These are phyloP conservation scores for Gobio occitaniae DNA, from an alignment of 2,797 vertebrate species.

Conservation along the genomic window DNA sequence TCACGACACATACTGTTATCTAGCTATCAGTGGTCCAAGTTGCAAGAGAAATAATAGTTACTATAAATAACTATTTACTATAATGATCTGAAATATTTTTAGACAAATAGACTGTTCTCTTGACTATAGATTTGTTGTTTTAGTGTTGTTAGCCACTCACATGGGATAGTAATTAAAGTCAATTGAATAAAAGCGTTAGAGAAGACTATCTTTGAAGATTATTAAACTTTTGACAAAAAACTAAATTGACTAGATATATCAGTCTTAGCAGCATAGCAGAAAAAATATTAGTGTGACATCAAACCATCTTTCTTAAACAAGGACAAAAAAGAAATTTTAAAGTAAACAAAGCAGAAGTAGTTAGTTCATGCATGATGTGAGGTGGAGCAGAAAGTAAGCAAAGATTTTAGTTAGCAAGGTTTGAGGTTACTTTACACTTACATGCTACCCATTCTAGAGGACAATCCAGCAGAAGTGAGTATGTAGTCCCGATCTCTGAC, in stretches of 20 bases:
- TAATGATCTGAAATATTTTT: background rate
- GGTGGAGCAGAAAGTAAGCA: conserved; percentile 53
- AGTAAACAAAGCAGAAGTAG: conserved; percentile 38
- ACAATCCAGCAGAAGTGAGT: conserved; percentile 85
- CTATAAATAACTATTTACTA: background rate
- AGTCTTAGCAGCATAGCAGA: background rate
- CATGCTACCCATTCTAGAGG: conserved; percentile 96
- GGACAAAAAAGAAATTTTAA: conserved; percentile 45
- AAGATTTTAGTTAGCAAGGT: background rate
- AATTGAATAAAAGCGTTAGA: background rate
- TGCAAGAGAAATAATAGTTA: background rate
- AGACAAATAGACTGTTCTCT: background rate
- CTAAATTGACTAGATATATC: background rate
- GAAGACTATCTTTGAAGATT: background rate
- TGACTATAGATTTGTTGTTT: background rate
- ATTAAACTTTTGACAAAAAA: background rate
- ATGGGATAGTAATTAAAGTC: background rate
- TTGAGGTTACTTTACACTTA: conserved; percentile 81
- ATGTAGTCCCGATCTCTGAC: conserved; percentile 88
- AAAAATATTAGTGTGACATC: background rate
- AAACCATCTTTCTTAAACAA: conserved; percentile 4
- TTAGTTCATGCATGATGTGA: conserved; percentile 63
- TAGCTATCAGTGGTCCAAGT: background rate
- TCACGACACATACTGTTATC: background rate
- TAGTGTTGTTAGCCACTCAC: conserved; percentile 2